Percentiles rank a stretch among this genome's conserved stretches.
Evolutionary conservation across 2,113 vertebrate species (phyloP).

Genomic region (Tachysurus vachellii): DNA sequence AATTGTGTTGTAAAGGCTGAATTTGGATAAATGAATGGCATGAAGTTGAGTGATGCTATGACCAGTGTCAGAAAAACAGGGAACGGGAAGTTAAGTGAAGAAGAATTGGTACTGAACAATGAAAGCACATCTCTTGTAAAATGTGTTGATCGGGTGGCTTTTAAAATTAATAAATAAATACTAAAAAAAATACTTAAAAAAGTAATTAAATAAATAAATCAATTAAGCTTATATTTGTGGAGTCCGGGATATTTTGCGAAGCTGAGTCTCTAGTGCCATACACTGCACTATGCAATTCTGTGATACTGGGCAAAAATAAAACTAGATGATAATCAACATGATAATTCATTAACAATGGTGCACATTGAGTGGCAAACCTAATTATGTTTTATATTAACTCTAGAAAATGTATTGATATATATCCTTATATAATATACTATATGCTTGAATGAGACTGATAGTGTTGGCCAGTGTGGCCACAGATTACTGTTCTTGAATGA

Average conservation of each 20-base stretch:
- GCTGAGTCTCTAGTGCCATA: background rate
- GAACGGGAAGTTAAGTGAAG: background rate
- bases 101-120: background rate
- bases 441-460: background rate
- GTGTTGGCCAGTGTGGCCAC: background rate
- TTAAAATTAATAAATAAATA: background rate
- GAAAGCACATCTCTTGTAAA: background rate
- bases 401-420: background rate
- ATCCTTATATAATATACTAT: background rate
- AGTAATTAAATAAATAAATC: background rate
- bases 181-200: background rate
- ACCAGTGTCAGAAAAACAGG: background rate
- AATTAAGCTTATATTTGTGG: background rate
- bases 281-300: too few relatives aligned
- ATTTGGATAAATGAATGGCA: background rate
- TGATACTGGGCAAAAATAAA: background rate
- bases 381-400: background rate
- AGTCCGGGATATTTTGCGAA: background rate
- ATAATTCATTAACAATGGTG: background rate
- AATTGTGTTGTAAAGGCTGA: background rate
- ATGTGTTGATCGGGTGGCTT: background rate
- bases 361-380: background rate
- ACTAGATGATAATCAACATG: background rate
- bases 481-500: background rate
- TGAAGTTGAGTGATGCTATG: background rate